Conservation (phyloP, 2,113 vertebrate genomes). For the Rhynchomys soricoides region DNA sequence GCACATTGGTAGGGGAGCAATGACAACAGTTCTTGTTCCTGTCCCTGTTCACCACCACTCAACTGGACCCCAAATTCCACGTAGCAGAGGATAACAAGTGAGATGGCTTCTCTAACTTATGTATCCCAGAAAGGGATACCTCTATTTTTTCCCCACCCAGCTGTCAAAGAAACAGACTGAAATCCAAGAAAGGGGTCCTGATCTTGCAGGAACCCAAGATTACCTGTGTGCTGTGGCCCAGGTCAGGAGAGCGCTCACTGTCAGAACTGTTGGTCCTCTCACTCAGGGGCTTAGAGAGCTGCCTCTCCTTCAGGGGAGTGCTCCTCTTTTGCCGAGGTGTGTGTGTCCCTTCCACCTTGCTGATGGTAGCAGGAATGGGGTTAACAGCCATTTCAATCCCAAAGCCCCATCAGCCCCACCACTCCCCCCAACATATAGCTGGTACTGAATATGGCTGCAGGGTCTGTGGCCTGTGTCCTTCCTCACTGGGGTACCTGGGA, state of each 20-base stretch:
- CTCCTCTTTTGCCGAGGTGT: constrained; percentile 91
- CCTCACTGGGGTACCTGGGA: constrained; percentile 84
- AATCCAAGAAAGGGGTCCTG: neutral
- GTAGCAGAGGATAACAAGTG: neutral
- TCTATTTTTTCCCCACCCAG: neutral
- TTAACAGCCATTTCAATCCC: neutral
- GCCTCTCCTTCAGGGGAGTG: constrained; percentile 91
- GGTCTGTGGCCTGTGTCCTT: neutral
- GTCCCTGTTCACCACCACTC: neutral
- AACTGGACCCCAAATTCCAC: neutral
- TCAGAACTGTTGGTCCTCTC: constrained; percentile 94
- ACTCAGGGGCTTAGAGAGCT: constrained; percentile 92
- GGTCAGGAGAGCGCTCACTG: constrained; percentile 92
- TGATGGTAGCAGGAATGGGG: neutral
- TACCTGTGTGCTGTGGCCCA: constrained; percentile 91
- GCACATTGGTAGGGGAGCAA: neutral
- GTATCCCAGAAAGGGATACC: neutral
- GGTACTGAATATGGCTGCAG: neutral
- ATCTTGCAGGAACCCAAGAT: rapidly evolving
- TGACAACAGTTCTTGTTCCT: neutral
- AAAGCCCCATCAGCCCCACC: neutral
- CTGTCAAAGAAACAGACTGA: neutral
- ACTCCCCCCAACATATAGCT: neutral
- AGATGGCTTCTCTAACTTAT: neutral
- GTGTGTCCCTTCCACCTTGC: constrained; percentile 88